Evolutionary conservation across 2,113 vertebrate species (phyloP).

Genomic region (Leptodactylus fuscus): DNA sequence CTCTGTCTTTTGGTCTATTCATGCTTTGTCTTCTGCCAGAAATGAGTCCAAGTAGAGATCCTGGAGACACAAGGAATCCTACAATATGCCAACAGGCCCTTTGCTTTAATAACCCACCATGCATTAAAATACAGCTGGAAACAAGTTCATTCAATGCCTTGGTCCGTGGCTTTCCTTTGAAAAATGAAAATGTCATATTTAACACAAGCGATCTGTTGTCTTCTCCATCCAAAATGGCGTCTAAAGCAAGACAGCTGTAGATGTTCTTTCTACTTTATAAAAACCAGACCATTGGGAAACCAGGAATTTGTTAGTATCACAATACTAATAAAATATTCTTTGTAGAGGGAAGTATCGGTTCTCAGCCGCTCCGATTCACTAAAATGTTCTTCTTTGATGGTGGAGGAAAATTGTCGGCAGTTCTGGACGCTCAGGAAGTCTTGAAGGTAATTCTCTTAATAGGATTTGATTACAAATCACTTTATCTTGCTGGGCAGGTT

Average conservation of each 20-base stretch:
- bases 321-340: neutral
- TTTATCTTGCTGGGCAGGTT: constrained; percentile 50
- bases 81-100: neutral
- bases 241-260: neutral
- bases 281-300: neutral
- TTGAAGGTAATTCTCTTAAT: constrained; percentile 36
- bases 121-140: neutral
- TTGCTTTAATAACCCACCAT: neutral
- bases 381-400: neutral
- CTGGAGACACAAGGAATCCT: neutral
- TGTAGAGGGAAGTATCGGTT: neutral
- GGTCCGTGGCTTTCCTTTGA: neutral
- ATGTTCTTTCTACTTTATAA: neutral
- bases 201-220: neutral
- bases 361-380: neutral
- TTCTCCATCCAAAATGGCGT: neutral
- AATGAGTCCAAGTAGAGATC: neutral
- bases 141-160: neutral
- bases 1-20: neutral
- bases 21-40: too few relatives aligned
- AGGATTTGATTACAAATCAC: constrained; percentile 22
- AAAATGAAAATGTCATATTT: neutral
- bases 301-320: neutral
- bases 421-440: constrained; percentile 33
- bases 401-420: neutral